phyloP scores from a whole-genome alignment of 2,797 vertebrate species.

The Malurus splendens region DNA sequence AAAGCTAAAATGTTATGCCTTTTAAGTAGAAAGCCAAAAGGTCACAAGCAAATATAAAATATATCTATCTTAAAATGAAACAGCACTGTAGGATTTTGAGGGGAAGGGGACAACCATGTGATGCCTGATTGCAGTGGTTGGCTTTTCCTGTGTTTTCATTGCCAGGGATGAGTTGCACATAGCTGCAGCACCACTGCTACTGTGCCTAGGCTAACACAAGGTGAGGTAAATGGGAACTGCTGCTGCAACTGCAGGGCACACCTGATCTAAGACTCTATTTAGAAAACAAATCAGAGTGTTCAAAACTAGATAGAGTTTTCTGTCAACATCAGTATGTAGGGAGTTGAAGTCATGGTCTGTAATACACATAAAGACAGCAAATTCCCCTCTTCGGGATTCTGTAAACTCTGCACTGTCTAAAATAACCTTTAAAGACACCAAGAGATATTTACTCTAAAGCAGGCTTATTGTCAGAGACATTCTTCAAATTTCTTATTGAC shows the following conservation, averaged over 20 bases:
- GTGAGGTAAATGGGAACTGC: neutral
- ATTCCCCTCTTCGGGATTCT: neutral
- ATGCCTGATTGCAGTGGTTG: neutral
- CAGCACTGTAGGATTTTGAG: neutral
- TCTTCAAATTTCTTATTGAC: neutral
- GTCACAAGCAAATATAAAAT: neutral
- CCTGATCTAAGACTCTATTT: neutral
- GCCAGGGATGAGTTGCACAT: accelerated
- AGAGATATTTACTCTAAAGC: neutral
- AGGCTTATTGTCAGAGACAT: neutral
- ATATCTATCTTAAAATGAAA: neutral
- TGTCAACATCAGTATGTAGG: neutral
- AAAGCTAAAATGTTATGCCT: neutral
- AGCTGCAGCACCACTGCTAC: neutral
- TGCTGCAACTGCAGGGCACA: neutral
- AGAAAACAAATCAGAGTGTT: neutral
- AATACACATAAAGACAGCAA: neutral
- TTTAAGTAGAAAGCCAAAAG: neutral
- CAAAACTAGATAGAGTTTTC: neutral
- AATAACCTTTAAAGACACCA: neutral
- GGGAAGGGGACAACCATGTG: no score
- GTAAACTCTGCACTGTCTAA: neutral
- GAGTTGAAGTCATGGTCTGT: neutral
- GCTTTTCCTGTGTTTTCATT: neutral
- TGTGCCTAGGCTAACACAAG: neutral